phyloP scores from a whole-genome alignment of 2,888 invertebrate genomes.

The Rhagonycha lutea region DNA sequence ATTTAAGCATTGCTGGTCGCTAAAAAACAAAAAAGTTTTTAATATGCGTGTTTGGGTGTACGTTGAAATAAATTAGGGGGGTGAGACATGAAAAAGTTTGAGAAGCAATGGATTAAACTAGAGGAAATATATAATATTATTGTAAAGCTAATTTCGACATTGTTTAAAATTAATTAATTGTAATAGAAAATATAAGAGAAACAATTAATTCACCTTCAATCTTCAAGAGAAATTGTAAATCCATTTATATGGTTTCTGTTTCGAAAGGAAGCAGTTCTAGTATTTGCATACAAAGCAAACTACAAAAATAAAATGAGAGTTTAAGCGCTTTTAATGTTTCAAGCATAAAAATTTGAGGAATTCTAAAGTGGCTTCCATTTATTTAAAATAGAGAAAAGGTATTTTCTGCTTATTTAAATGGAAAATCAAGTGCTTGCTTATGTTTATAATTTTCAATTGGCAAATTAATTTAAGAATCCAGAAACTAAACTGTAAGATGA shows the following conservation, averaged over 20 bases:
- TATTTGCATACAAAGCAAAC: neutral
- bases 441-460: neutral
- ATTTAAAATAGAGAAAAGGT: neutral
- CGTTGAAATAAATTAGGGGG: no score
- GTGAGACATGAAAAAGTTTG: no score
- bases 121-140: neutral
- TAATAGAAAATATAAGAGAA: neutral
- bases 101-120: no score
- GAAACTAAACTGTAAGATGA: neutral
- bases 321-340: neutral
- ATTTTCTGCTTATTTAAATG: neutral
- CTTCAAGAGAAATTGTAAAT: neutral
- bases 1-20: no score
- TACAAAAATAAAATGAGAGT: neutral
- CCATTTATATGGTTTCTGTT: neutral
- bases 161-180: neutral
- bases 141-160: neutral
- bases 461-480: neutral
- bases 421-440: neutral
- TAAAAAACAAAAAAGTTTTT: no score
- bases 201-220: neutral
- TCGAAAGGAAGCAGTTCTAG: neutral
- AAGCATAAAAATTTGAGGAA: neutral
- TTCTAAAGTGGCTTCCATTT: neutral
- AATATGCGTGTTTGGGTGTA: no score